These are phyloP conservation scores for Tetanocera ferruginea DNA, from an alignment of 2,888 invertebrate genomes.

Conservation along the genomic window DNA sequence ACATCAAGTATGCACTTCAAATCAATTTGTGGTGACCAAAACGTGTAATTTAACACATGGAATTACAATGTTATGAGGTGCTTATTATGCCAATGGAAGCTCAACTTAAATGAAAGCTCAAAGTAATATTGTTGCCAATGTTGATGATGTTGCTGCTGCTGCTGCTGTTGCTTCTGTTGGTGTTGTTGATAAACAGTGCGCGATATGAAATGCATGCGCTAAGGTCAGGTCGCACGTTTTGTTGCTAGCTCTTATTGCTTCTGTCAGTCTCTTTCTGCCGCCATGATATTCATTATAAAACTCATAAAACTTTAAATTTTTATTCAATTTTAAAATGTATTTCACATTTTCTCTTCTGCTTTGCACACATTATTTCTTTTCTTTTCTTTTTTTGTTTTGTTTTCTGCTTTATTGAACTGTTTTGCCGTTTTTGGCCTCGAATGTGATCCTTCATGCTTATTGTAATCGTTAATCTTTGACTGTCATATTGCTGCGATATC, in stretches of 20 bases:
- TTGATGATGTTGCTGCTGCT: neutral
- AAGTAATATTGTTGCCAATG: neutral
- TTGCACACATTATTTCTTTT: too few relatives aligned
- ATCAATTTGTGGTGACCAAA: neutral
- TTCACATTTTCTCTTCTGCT: neutral
- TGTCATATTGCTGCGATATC: neutral
- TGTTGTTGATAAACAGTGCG: constrained; percentile 1
- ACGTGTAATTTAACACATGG: neutral
- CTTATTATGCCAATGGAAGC: neutral
- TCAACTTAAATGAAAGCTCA: too few relatives aligned
- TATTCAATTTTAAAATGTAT: constrained; percentile 2
- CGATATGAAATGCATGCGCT: neutral
- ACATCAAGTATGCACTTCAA: constrained; percentile 3
- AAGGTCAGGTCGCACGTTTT: neutral
- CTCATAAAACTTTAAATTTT: neutral
- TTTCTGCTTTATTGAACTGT: neutral
- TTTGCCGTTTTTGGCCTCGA: neutral
- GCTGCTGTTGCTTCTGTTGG: neutral
- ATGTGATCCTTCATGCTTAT: neutral
- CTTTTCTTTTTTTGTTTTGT: too few relatives aligned
- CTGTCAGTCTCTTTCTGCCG: neutral
- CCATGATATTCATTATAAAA: neutral
- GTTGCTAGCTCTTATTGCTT: neutral
- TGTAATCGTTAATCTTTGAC: constrained; percentile 7
- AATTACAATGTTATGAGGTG: constrained; percentile 17